phyloP scores from a whole-genome alignment of 2,113 vertebrate genomes.

The Aleadryas rufinucha region DNA sequence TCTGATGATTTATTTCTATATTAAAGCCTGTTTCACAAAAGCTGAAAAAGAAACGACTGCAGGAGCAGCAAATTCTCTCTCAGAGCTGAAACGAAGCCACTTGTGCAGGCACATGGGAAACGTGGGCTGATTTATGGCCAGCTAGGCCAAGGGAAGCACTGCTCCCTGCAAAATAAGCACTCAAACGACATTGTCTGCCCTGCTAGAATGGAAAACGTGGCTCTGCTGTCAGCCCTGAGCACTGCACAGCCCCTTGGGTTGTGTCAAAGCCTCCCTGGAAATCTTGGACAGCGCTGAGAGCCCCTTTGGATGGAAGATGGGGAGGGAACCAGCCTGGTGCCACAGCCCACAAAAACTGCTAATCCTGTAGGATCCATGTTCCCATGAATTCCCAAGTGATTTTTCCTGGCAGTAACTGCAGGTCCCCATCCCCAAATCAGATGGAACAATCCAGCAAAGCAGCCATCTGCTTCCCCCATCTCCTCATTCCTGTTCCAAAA shows the following conservation, averaged over 20 bases:
- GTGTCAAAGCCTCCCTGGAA: background rate
- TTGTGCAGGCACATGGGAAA: background rate
- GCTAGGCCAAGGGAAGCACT: background rate
- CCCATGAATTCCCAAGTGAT: background rate
- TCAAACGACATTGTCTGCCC: background rate
- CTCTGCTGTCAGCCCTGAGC: background rate
- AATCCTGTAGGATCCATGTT: background rate
- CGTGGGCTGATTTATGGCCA: background rate
- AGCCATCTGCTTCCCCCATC: slow-evolving; percentile 41
- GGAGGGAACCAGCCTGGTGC: background rate
- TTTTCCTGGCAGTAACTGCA: background rate
- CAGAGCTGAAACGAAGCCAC: background rate
- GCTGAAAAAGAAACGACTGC: background rate
- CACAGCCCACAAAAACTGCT: background rate
- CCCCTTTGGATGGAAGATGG: background rate
- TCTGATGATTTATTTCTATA: slow-evolving; percentile 29
- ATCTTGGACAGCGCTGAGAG: background rate
- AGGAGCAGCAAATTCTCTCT: background rate
- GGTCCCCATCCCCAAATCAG: background rate
- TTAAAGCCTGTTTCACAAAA: background rate
- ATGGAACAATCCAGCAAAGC: background rate
- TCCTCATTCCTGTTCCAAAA: background rate
- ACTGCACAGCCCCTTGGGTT: background rate
- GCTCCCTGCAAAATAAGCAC: background rate
- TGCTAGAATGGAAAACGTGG: background rate